Base-by-base conservation (phyloP, 2,797 vertebrate species). In the Crocidura indochinensis region DNA sequence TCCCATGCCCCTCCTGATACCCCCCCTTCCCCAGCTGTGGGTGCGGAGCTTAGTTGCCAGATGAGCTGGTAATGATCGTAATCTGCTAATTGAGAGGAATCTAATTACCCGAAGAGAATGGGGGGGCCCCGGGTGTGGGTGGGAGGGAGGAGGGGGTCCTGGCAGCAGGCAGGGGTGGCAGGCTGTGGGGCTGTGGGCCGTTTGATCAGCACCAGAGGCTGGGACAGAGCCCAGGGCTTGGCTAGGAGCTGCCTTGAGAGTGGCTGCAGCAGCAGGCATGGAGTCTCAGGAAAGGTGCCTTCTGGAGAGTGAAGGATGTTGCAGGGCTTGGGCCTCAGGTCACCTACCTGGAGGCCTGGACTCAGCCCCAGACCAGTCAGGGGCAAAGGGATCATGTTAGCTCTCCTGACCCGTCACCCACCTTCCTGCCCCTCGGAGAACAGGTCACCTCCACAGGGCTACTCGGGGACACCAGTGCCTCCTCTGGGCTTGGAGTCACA, bases 11-110 rank as follows among this genome's bases (percentile, higher is more conserved):
- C 93, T 94, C 69, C 76, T 14, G 49, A 89, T 81, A 47, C 74
- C 76, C 92, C 75, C 65, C 90, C 60, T 75, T 93, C 73, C 94
- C 89, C 96, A 95, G 92, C 95, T 96, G 95, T 93, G 94, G 87
- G 89, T 96, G 76, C 90, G 0, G 69, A 93, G 95, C 79, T 81
- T 87, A 77, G 94, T 93, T 97, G 96, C 96, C 95, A 97, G 96
- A 96, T 96, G 95, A 96, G 96, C 94, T 96, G 94, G 95, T 97
- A 96, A 96, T 96, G 96, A 96, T 96, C 85, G 85, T 96, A 97
- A 97, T 97, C 96, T 96, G 95, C 96, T 97, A 96, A 97, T 97
- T 97, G 96, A 97, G 96, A 97, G 94, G 96, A 96, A 96, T 96
- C 96, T 96, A 97, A 97, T 97, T 96, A 96, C 92, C 96, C 95